Conservation (phyloP, 2,113 vertebrate genomes). For the Varanus salvator region DNA sequence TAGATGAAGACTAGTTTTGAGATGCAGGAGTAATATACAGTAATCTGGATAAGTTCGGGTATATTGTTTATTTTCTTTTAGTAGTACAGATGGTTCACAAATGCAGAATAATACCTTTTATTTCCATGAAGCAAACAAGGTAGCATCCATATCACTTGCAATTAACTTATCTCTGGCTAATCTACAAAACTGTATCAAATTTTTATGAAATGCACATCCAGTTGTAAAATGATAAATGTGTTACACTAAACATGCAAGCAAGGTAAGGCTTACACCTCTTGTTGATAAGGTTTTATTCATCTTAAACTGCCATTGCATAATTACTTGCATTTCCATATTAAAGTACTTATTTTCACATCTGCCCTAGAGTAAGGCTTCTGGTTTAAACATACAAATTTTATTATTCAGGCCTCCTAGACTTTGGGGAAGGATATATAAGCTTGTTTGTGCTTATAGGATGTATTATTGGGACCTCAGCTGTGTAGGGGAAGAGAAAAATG, state of each 20-base stretch:
- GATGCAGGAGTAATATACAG: not conserved
- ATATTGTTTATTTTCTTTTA: slow-evolving; percentile 58
- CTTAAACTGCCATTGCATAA: not conserved
- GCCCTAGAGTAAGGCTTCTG: not conserved
- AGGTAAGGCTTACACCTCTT: slow-evolving; percentile 59
- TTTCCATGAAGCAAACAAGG: slow-evolving; percentile 66
- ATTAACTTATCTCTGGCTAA: slow-evolving; percentile 59
- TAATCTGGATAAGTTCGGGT: slow-evolving; percentile 55
- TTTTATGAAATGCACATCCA: slow-evolving; percentile 24
- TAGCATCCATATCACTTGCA: slow-evolving; percentile 45
- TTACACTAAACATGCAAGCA: not conserved
- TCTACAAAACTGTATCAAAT: slow-evolving; percentile 26
- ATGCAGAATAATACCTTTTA: slow-evolving; percentile 54
- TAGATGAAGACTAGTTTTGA: slow-evolving; percentile 34
- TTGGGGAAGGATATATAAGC: not conserved
- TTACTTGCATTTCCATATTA: slow-evolving; percentile 24
- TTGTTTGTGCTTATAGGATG: too few species aligned
- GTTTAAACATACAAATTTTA: not conserved
- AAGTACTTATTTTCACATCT: not conserved
- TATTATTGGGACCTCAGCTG: not conserved
- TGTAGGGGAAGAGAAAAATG: not conserved
- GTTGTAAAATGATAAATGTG: slow-evolving; percentile 30
- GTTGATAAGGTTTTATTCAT: not conserved
- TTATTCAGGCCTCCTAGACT: not conserved
- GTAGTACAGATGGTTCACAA: slow-evolving; percentile 58